Evolutionary conservation across 2,797 vertebrate species (phyloP).

Genomic region (Rhodeus uyekii): DNA sequence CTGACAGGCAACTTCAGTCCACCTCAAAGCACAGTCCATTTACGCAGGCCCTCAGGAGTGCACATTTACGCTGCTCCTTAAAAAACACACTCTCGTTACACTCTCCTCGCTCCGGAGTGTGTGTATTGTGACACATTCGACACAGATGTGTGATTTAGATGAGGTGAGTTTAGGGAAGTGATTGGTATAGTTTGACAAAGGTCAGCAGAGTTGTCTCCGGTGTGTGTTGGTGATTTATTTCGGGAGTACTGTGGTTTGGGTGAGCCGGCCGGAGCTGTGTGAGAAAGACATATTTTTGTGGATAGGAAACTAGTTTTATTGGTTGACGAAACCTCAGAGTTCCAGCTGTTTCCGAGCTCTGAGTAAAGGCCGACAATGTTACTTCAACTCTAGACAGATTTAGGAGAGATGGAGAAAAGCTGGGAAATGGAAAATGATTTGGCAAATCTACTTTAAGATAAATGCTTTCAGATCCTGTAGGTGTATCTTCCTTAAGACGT

Average conservation of each 20-base stretch:
- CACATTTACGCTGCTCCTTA: slow-evolving; percentile 43
- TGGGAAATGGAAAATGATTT: slow-evolving; percentile 31
- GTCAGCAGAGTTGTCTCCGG: slow-evolving; percentile 49
- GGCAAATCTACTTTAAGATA: slow-evolving; percentile 42
- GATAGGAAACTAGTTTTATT: slow-evolving; percentile 62
- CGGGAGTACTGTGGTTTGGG: slow-evolving; percentile 44
- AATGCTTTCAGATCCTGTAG: slow-evolving; percentile 28
- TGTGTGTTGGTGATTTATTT: slow-evolving; percentile 58
- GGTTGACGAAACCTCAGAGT: slow-evolving; percentile 62
- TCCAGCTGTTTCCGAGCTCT: slow-evolving; percentile 59
- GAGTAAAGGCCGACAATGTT: slow-evolving; percentile 48
- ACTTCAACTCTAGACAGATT: slow-evolving; percentile 45
- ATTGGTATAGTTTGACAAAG: slow-evolving; percentile 50
- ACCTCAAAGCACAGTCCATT: slow-evolving; percentile 57
- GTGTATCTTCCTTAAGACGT: slow-evolving; percentile 13
- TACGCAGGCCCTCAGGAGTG: slow-evolving; percentile 46
- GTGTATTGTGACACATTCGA: slow-evolving; percentile 46
- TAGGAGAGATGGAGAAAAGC: slow-evolving; percentile 32
- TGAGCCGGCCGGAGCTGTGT: slow-evolving; percentile 41
- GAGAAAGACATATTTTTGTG: slow-evolving; percentile 59
- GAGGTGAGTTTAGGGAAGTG: slow-evolving; percentile 46
- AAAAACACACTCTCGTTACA: slow-evolving; percentile 43
- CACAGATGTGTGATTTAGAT: slow-evolving; percentile 50
- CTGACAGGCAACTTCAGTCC: slow-evolving; percentile 67
- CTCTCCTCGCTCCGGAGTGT: slow-evolving; percentile 25